Evolutionary conservation across 2,888 invertebrate species (phyloP), one percentile per base, ranked within the genome.

Genomic region (Allophyes oxyacanthae): DNA sequence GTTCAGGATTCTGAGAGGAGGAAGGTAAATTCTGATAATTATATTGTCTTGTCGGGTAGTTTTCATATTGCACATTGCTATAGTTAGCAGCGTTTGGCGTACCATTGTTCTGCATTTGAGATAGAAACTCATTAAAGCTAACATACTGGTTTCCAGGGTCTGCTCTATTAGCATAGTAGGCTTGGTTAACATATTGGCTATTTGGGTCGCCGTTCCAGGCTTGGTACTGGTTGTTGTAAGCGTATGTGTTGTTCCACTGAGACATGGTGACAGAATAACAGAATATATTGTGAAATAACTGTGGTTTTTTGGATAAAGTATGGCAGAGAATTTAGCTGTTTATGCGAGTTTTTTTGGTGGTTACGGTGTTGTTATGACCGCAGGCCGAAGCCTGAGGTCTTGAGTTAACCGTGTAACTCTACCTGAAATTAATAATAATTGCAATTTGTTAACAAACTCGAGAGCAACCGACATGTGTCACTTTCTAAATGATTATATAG

Each of bases 361-460:
- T 72, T 72, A 60, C 60, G 69, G 63, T 57, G 69, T 65, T 67
- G 59, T 64, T 64, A 64, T 74, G 86, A 85, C 92, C 87, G 79
- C 88, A 91, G 92, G 92, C 93, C 92, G 90, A 90, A 88, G 91
- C 92, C 93, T 83, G 86, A 80, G 90, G 90, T 81, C 88, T 66
- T 54, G 62, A 59, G 61, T 62, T 64, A 70, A 53, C 43, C 52
- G 71, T 68, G 68, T 70, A 69, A 76, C 74, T 70, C 74, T 75
- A 75, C 82, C 88, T 89, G 86, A 68, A 88, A 87, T 32, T 46
- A 78, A 68, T 75, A 78, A 57, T 61, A 72, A 53, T 40, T 32
- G 49, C 63, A 72, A 68, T 77, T 78, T 67, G 58, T 62, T 75
- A 79, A 64, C 61, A 77, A 75, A 78, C 79, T 75, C 34, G 69